Conservation (phyloP, 2,888 invertebrate genomes). For the Yponomeuta malinellus region DNA sequence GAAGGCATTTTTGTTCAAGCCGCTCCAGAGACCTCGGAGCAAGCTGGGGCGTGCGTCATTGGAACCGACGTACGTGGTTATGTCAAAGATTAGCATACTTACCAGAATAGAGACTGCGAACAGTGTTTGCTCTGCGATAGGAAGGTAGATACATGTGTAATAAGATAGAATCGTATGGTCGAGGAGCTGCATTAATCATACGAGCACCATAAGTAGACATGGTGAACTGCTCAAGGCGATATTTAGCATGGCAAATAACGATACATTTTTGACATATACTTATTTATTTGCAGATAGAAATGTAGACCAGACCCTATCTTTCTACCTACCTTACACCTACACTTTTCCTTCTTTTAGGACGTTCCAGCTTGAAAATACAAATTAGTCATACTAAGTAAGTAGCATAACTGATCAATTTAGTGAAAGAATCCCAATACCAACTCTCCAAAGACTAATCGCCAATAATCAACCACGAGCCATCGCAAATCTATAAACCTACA, state of each 20-base stretch:
- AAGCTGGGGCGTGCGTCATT: constrained; percentile 36
- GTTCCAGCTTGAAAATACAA: too few relatives aligned
- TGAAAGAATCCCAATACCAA: background rate
- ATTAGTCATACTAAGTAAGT: too few relatives aligned
- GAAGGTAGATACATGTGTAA: background rate
- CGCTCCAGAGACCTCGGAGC: constrained; percentile 35
- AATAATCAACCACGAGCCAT: background rate
- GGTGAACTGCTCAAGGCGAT: background rate
- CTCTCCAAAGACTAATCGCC: background rate
- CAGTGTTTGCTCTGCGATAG: background rate
- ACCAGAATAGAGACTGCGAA: background rate
- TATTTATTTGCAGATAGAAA: too few relatives aligned
- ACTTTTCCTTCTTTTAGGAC: too few relatives aligned
- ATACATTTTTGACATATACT: too few relatives aligned
- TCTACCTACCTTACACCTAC: too few relatives aligned
- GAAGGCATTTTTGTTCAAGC: constrained; percentile 16
- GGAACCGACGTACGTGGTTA: constrained; percentile 25
- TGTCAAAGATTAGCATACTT: constrained; percentile 37
- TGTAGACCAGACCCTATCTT: too few relatives aligned
- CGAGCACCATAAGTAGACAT: background rate
- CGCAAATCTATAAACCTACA: background rate
- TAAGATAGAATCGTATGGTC: background rate
- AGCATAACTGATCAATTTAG: too few relatives aligned
- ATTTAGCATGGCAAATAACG: too few relatives aligned
- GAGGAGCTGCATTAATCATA: background rate